Conservation (phyloP, 2,113 vertebrate species). For the Cathartes aura region DNA sequence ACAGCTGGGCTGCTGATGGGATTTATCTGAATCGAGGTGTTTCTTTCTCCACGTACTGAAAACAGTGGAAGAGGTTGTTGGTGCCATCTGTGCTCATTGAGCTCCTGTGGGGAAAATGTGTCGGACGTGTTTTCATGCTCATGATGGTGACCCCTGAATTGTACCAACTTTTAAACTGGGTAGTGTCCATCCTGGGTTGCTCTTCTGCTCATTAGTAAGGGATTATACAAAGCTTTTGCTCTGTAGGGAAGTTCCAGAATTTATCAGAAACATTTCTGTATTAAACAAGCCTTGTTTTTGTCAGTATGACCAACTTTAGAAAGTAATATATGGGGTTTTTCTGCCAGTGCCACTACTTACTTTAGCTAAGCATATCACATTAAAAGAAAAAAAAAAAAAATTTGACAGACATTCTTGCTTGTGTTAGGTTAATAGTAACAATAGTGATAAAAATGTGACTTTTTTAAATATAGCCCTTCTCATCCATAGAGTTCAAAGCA, state of each 20-base stretch:
- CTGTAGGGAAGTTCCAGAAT: neutral
- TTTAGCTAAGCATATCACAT: neutral
- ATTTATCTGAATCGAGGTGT: accelerated
- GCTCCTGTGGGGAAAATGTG: neutral
- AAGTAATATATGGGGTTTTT: neutral
- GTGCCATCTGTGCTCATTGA: neutral
- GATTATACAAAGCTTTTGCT: neutral
- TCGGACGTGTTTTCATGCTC: neutral
- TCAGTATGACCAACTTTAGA: neutral
- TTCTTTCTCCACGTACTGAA: neutral
- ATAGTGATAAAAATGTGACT: neutral
- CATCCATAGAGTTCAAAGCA: neutral
- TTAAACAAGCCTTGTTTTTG: neutral
- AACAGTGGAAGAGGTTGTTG: neutral
- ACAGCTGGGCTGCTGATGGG: neutral
- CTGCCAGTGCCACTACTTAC: neutral
- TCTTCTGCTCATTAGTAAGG: neutral
- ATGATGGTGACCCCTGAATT: neutral
- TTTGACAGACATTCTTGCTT: neutral
- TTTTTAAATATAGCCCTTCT: neutral
- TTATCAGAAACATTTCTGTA: neutral
- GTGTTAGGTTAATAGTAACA: neutral
- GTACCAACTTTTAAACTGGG: neutral
- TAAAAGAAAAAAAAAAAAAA: neutral
- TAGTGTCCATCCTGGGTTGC: neutral